Evolutionary conservation across 2,797 vertebrate species (phyloP).

Genomic region (Hoplostethus atlanticus): DNA sequence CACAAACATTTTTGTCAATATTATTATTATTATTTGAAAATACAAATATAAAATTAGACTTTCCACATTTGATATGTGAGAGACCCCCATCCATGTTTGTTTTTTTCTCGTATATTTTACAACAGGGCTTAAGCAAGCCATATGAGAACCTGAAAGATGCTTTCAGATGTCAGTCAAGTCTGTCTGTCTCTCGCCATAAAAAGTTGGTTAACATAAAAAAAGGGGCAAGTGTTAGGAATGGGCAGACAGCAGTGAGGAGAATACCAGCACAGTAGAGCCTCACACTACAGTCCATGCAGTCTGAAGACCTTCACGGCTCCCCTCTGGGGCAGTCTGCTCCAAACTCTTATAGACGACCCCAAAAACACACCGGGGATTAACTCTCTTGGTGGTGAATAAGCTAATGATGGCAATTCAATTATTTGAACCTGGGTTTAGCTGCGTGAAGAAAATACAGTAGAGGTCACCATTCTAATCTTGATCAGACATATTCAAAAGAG

Average conservation of each 20-base stretch:
- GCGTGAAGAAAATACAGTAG: constrained; percentile 62
- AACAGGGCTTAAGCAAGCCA: constrained; percentile 97
- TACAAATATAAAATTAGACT: constrained; percentile 99
- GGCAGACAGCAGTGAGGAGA: constrained; percentile 67
- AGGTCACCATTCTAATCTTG: constrained; percentile 77
- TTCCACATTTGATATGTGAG: constrained; percentile 99
- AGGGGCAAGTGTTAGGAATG: constrained; percentile 86
- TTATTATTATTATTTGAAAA: constrained; percentile 92
- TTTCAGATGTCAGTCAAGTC: constrained; percentile 88
- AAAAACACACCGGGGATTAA: constrained; percentile 60
- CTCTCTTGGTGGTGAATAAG: constrained; percentile 58
- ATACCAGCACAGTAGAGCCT: constrained; percentile 70
- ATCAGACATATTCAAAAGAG: constrained; percentile 56
- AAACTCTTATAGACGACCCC: constrained; percentile 36
- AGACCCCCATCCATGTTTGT: constrained; percentile 92
- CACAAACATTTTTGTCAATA: constrained; percentile 95
- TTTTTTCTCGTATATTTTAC: constrained; percentile 91
- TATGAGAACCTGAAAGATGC: constrained; percentile 99
- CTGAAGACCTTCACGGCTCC: constrained; percentile 68
- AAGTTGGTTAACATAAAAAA: constrained; percentile 84
- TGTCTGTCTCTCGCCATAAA: constrained; percentile 85
- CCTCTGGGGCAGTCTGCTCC: constrained; percentile 64
- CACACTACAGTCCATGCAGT: constrained; percentile 64
- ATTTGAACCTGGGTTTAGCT: constrained; percentile 56
- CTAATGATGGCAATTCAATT: constrained; percentile 51